Percentiles rank a stretch among this genome's conserved stretches.
These are phyloP conservation scores for Heliconius ethilla DNA, from an alignment of 2,888 invertebrate species.

Conservation along the genomic window DNA sequence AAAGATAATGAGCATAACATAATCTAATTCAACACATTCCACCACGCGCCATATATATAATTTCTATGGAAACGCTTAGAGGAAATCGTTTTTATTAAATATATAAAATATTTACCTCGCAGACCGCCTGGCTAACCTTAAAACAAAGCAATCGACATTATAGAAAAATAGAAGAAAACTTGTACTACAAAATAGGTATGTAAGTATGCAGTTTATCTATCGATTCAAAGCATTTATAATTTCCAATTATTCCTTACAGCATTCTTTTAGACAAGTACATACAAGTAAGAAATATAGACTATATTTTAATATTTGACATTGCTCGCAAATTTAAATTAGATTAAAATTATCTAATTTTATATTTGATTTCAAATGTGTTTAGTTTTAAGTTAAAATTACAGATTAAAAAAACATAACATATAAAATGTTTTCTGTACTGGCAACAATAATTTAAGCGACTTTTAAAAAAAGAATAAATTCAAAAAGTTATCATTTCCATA, in stretches of 20 bases:
- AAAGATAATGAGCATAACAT: conserved; percentile 26
- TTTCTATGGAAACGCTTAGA: conserved; percentile 33
- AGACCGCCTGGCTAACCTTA: conserved; percentile 30
- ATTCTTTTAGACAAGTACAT: conserved; percentile 5
- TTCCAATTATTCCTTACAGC: conserved; percentile 18
- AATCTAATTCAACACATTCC: conserved; percentile 41
- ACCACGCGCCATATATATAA: conserved; percentile 40
- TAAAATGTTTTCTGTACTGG: too few relatives aligned
- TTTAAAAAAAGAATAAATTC: neutral
- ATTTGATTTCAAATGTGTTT: neutral
- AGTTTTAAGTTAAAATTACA: neutral
- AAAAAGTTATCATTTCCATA: neutral
- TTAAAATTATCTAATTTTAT: too few relatives aligned
- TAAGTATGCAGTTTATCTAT: conserved; percentile 10
- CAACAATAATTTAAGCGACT: neutral
- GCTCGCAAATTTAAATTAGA: neutral
- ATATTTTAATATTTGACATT: conserved; percentile 2
- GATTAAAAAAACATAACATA: neutral
- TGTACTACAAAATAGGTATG: neutral
- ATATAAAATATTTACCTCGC: conserved; percentile 28
- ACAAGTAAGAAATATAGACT: neutral
- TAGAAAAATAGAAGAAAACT: conserved; percentile 17
- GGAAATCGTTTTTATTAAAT: conserved; percentile 30
- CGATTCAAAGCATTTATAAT: conserved; percentile 16
- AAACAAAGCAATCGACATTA: conserved; percentile 17